Base-by-base conservation (phyloP, 2,888 invertebrate genomes). In the Lysandra coridon region DNA sequence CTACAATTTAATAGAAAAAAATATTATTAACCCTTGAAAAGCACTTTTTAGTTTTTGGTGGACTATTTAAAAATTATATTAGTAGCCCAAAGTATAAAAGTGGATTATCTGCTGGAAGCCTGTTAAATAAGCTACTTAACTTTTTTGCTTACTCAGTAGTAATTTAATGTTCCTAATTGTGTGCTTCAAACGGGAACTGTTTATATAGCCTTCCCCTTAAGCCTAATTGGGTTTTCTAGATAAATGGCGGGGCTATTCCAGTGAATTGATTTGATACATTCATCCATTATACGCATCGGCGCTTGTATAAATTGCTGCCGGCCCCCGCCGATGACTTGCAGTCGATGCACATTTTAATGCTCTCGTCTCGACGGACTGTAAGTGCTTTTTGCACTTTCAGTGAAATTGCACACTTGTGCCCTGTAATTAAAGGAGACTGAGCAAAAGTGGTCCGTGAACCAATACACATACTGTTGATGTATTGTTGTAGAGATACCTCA, bases 271-370 rank as follows among this genome's bases (percentile, higher is more conserved):
- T 60, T 62, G 74, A 64, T 44, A 78, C 57, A 62, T 80, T 87
- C 88, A 89, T 90, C 88, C 88, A 89, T 91, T 92, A 90, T 86
- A 90, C 89, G 90, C 92, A 88, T 90, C 89, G 88, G 82, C 86
- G 90, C 89, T 85, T 88, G 85, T 86, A 87, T 89, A 92, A 92
- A 92, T 92, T 90, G 91, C 89, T 88, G 86, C 87, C 84, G 60
- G 30, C 79, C 74, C 88, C 90, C 92, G 89, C 86, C 84, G 86
- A 87, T 92, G 91, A 92, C 92, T 93, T 92, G 92, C 91, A 89
- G 88, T 92, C 92, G 75, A 90, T 91, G 91, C 91, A 91, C 88
- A 89, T 90, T 92, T 90, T 92, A 91, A 73, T 73, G 78, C 78
- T 60, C 74, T 79, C 57, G 60, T 79, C 76, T 57, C 76, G 76